Conservation (phyloP, 2,797 vertebrate species). For the Chelon auratus region DNA sequence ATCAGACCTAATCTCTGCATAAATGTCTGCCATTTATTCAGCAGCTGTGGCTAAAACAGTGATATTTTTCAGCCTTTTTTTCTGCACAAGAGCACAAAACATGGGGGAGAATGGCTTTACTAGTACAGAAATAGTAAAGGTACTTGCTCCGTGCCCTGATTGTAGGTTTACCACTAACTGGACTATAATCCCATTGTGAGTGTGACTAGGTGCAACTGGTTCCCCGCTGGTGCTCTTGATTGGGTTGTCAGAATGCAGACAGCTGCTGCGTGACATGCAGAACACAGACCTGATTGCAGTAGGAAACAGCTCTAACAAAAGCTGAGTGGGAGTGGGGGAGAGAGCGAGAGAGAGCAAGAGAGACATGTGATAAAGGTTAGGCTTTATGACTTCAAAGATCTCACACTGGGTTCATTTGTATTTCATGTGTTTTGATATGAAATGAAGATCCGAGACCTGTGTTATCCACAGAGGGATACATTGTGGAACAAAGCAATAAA, state of each 20-base stretch:
- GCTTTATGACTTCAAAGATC: not conserved
- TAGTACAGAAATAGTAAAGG: not conserved
- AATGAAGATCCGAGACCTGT: constrained; percentile 1
- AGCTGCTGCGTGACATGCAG: constrained; percentile 40
- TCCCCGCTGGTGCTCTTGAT: constrained; percentile 50
- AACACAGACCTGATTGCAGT: constrained; percentile 52
- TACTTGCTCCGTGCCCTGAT: constrained; percentile 4
- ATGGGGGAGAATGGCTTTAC: not conserved
- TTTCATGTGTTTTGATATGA: constrained; percentile 20
- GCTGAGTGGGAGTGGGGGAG: not conserved
- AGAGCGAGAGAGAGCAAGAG: not conserved
- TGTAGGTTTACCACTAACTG: constrained; percentile 30
- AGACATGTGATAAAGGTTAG: not conserved
- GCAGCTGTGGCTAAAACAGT: constrained; percentile 15
- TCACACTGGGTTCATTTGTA: not conserved
- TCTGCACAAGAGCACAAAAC: constrained; percentile 1
- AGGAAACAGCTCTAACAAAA: constrained; percentile 14
- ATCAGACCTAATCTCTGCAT: constrained; percentile 23
- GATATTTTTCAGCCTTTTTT: constrained; percentile 1
- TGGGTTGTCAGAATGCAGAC: constrained; percentile 53
- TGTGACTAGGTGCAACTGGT: constrained; percentile 30
- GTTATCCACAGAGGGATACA: not conserved
- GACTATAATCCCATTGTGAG: constrained; percentile 30
- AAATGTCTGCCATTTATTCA: constrained; percentile 22
- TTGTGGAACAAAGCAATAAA: constrained; percentile 35